Percentiles rank a stretch among this genome's conserved stretches.
phyloP scores from a whole-genome alignment of 2,113 vertebrate genomes.

The Aspidoscelis tigris region DNA sequence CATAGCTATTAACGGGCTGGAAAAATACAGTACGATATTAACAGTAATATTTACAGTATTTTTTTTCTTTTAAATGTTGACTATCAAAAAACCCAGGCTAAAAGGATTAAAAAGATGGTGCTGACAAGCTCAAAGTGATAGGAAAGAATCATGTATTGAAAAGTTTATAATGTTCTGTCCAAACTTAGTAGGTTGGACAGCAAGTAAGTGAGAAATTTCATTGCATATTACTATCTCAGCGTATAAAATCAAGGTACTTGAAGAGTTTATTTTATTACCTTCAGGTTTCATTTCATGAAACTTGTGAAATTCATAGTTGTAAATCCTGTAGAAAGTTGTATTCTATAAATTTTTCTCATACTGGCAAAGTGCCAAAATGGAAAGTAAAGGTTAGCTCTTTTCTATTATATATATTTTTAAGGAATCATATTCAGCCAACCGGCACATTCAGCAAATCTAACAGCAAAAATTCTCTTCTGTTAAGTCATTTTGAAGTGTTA shows the following conservation, averaged over 20 bases:
- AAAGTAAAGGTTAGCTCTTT: background rate
- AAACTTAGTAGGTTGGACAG: conserved; percentile 15
- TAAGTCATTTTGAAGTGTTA: background rate
- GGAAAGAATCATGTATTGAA: conserved; percentile 10
- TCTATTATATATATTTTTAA: background rate
- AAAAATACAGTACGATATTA: background rate
- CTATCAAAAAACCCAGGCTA: background rate
- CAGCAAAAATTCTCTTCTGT: background rate
- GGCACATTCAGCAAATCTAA: background rate
- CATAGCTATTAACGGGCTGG: background rate
- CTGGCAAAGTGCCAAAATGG: conserved; percentile 10
- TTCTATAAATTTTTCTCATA: background rate
- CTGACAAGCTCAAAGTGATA: conserved; percentile 17
- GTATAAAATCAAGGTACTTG: conserved; percentile 21
- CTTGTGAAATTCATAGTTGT: conserved; percentile 28
- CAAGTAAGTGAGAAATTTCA: conserved; percentile 44
- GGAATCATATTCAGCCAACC: background rate
- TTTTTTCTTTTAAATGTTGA: background rate
- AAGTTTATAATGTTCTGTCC: conserved; percentile 27
- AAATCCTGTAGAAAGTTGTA: conserved; percentile 9
- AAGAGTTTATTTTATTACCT: conserved; percentile 16
- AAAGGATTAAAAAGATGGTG: conserved; percentile 14
- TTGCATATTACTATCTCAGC: conserved; percentile 16
- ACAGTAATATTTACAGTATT: background rate
- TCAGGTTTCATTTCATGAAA: conserved; percentile 34